These are phyloP conservation scores for Drosophila oshimai DNA, from an alignment of 1,140 invertebrate species.

Conservation along the genomic window DNA sequence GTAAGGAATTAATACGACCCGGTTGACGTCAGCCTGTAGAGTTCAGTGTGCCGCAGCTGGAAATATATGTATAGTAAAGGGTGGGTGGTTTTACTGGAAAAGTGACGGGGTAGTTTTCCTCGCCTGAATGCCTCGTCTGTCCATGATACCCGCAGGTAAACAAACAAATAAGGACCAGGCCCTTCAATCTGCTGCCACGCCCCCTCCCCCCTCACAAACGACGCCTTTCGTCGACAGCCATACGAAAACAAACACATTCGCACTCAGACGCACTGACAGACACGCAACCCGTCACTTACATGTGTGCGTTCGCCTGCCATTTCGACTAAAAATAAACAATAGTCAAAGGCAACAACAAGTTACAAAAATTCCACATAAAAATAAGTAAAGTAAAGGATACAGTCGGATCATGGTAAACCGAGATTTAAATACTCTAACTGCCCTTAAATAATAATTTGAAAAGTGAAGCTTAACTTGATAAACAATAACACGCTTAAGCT, in stretches of 20 bases:
- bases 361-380: constrained; percentile 13
- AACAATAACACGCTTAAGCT: too few relatives aligned
- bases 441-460: background rate
- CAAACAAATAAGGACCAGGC: constrained; percentile 39
- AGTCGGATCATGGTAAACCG: background rate
- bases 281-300: constrained; percentile 43
- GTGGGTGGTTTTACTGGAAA: background rate
- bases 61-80: too few relatives aligned
- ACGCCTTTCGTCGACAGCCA: constrained; percentile 57
- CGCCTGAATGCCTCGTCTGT: constrained; percentile 29
- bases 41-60: constrained; percentile 16
- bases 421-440: background rate
- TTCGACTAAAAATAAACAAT: constrained; percentile 72
- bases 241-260: constrained; percentile 22
- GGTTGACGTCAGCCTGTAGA: constrained; percentile 21
- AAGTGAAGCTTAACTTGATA: too few relatives aligned
- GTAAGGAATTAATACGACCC: constrained; percentile 54
- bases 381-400: background rate
- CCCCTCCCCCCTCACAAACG: background rate
- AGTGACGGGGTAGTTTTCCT: constrained; percentile 11
- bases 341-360: constrained; percentile 20
- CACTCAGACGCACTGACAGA: constrained; percentile 10
- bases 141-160: constrained; percentile 49
- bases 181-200: constrained; percentile 9
- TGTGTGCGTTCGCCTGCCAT: constrained; percentile 39